Evolutionary conservation across 2,797 vertebrate species (phyloP).

Genomic region (Anas capensis): DNA sequence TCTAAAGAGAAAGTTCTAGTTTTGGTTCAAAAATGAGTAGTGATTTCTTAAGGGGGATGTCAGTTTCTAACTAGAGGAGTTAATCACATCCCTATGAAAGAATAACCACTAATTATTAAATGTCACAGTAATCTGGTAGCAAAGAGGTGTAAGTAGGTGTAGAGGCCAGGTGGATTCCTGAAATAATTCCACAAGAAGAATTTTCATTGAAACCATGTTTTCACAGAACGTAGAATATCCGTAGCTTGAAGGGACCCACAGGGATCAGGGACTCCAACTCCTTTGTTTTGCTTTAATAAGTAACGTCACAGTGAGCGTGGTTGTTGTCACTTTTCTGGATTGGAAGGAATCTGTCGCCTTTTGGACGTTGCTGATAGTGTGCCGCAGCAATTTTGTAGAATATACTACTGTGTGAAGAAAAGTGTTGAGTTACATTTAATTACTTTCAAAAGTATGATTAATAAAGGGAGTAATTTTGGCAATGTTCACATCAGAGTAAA

Average conservation of each 20-base stretch:
- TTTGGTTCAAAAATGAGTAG: neutral
- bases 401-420: neutral
- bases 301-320: neutral
- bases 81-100: neutral
- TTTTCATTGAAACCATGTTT: neutral
- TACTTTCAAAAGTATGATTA: neutral
- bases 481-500: neutral
- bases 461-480: neutral
- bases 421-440: neutral
- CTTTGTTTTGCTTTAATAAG: neutral
- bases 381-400: neutral
- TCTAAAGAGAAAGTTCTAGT: neutral
- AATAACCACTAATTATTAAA: neutral
- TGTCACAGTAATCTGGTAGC: neutral
- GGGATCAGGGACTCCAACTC: neutral
- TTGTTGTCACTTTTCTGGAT: neutral
- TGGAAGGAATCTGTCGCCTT: neutral
- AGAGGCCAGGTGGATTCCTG: neutral
- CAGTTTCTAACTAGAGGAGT: neutral
- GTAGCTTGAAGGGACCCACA: neutral
- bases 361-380: neutral
- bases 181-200: neutral
- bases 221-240: neutral
- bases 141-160: neutral
- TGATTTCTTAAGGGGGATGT: neutral